These are phyloP conservation scores for Eubasilissa splendida DNA, from an alignment of 2,888 invertebrate genomes.

Conservation along the genomic window DNA sequence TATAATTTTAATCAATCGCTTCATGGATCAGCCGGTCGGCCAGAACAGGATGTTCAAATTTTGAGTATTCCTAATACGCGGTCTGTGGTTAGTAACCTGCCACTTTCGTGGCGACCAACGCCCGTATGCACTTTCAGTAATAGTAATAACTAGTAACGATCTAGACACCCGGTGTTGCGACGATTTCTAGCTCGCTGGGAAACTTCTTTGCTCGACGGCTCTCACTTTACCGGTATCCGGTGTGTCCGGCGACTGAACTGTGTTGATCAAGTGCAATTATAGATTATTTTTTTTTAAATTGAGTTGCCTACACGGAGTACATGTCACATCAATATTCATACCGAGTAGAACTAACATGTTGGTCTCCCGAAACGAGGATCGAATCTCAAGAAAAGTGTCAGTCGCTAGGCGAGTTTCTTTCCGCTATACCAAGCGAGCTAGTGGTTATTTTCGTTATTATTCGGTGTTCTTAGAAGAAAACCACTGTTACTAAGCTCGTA, in stretches of 20 bases:
- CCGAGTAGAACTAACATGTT: too few relatives aligned
- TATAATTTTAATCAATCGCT: too few relatives aligned
- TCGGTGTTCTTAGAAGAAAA: too few relatives aligned
- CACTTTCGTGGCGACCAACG: slow-evolving; percentile 1
- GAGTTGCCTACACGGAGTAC: too few relatives aligned
- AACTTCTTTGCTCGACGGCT: slow-evolving; percentile 16
- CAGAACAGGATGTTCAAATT: slow-evolving; percentile 17
- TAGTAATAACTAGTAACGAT: neutral
- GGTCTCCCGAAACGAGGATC: too few relatives aligned
- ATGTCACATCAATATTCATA: too few relatives aligned
- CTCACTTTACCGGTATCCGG: slow-evolving; percentile 31
- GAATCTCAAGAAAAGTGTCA: too few relatives aligned
- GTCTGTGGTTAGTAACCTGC: slow-evolving; percentile 7
- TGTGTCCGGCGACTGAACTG: neutral
- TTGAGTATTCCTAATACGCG: slow-evolving; percentile 14
- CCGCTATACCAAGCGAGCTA: too few relatives aligned
- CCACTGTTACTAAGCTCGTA: too few relatives aligned
- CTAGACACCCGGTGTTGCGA: neutral
- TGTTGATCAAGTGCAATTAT: neutral
- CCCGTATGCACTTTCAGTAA: slow-evolving; percentile 9
- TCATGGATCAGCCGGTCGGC: neutral
- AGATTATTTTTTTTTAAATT: neutral
- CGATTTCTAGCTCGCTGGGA: slow-evolving; percentile 27
- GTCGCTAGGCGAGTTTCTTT: too few relatives aligned
- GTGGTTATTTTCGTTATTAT: too few relatives aligned